Conservation (phyloP, 2,888 invertebrate genomes). For the Leptura quadrifasciata region DNA sequence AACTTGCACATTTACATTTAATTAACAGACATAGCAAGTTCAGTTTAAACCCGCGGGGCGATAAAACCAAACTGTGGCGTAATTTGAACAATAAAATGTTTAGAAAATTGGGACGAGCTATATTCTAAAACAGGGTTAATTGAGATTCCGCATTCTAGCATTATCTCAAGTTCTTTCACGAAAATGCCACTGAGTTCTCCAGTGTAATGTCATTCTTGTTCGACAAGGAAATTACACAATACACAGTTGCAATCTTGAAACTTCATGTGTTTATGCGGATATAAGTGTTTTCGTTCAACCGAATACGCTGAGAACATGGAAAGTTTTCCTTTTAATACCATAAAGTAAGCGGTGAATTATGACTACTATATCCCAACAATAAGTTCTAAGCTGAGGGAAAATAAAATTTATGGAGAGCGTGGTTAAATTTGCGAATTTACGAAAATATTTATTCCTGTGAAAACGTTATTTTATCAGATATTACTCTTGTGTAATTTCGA, state of each 20-base stretch:
- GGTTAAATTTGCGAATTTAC: slow-evolving; percentile 4
- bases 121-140: slow-evolving; percentile 25
- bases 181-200: not conserved
- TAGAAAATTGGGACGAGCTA: slow-evolving; percentile 1
- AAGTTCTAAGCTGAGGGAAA: slow-evolving; percentile 15
- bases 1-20: not conserved
- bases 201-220: slow-evolving; percentile 4
- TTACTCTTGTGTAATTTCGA: no score
- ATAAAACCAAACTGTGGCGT: not conserved
- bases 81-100: slow-evolving; percentile 21
- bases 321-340: slow-evolving; percentile 21
- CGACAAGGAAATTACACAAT: slow-evolving; percentile 22
- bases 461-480: not conserved
- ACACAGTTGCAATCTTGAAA: slow-evolving; percentile 12
- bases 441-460: slow-evolving; percentile 19
- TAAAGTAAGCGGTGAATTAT: slow-evolving; percentile 21
- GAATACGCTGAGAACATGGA: not conserved
- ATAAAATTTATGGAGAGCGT: slow-evolving; percentile 14
- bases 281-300: not conserved
- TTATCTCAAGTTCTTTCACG: slow-evolving; percentile 6
- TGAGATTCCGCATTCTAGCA: not conserved
- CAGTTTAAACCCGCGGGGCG: not conserved
- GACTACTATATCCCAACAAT: slow-evolving; percentile 1
- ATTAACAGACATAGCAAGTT: slow-evolving; percentile 1
- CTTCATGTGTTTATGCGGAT: slow-evolving; percentile 5